A percentile compares a stretch with the other conserved stretches of the same genome.
phyloP scores from a whole-genome alignment of 2,113 vertebrate genomes.

The Equus quagga region DNA sequence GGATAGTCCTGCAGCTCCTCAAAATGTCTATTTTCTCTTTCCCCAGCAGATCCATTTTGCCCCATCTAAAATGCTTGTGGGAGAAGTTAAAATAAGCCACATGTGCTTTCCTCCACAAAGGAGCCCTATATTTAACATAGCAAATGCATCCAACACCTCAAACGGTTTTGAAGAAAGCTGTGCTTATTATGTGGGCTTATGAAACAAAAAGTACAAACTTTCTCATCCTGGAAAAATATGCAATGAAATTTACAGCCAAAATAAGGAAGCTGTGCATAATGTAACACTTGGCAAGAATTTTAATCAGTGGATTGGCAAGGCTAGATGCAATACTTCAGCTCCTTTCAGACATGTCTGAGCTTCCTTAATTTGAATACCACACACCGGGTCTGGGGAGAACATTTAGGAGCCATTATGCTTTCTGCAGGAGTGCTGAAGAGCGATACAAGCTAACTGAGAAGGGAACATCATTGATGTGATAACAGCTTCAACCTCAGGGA shows the following conservation, averaged over 20 bases:
- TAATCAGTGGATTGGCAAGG: conserved; percentile 74
- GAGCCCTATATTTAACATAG: conserved; percentile 71
- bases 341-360: conserved; percentile 75
- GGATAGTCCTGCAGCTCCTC: conserved; percentile 52
- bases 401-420: conserved; percentile 32
- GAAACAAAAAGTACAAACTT: conserved; percentile 69
- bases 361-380: conserved; percentile 61
- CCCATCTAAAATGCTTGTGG: conserved; percentile 48
- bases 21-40: conserved; percentile 44
- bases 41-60: conserved; percentile 25
- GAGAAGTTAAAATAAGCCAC: conserved; percentile 62
- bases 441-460: conserved; percentile 7
- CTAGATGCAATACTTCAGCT: conserved; percentile 67
- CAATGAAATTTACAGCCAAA: conserved; percentile 74
- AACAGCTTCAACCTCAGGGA: conserved; percentile 61
- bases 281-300: conserved; percentile 72
- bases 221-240: conserved; percentile 74
- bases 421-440: conserved; percentile 41
- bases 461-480: neutral
- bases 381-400: conserved; percentile 52
- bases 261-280: conserved; percentile 65
- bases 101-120: conserved; percentile 56
- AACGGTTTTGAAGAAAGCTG: conserved; percentile 71
- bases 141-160: conserved; percentile 67
- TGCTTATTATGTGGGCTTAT: conserved; percentile 77